phyloP scores from a whole-genome alignment of 2,113 vertebrate species.

The Geococcyx californianus region DNA sequence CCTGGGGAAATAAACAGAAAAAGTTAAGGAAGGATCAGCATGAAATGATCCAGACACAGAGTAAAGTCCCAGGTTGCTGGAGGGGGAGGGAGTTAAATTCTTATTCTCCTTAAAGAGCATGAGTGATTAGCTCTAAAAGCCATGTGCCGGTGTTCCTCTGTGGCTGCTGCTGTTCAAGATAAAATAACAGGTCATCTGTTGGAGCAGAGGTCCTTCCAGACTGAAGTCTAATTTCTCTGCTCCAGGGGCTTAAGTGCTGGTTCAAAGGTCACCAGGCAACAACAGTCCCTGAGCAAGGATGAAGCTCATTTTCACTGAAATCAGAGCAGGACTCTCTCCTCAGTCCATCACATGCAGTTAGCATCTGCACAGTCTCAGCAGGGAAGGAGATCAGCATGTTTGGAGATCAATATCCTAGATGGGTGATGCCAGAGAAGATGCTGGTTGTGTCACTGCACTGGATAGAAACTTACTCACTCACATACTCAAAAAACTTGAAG shows the following conservation, averaged over 20 bases:
- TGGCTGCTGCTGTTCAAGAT: slow-evolving; percentile 30
- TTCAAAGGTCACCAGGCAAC: slow-evolving; percentile 47
- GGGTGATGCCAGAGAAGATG: background rate
- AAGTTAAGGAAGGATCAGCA: slow-evolving; percentile 12
- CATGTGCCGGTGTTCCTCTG: slow-evolving; percentile 25
- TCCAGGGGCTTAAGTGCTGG: slow-evolving; percentile 14
- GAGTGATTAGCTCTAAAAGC: slow-evolving; percentile 60
- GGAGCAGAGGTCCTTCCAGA: slow-evolving; percentile 23
- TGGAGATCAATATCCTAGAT: background rate
- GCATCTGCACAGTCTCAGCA: slow-evolving; percentile 2
- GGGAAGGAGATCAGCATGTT: background rate
- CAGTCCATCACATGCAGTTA: background rate
- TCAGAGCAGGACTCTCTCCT: background rate
- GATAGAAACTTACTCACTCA: background rate
- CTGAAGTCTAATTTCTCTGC: slow-evolving; percentile 54
- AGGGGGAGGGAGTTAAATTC: slow-evolving; percentile 25
- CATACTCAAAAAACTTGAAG: background rate
- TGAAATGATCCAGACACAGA: slow-evolving; percentile 54
- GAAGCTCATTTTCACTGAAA: slow-evolving; percentile 51
- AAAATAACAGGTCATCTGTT: slow-evolving; percentile 56
- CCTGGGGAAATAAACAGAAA: background rate
- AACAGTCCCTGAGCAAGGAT: background rate
- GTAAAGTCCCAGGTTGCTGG: slow-evolving; percentile 44
- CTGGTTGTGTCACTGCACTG: background rate
- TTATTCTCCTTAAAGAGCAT: slow-evolving; percentile 14